Evolutionary conservation across 2,113 vertebrate genomes (phyloP), one percentile per base, ranked within the genome.

Genomic region (Mohoua ochrocephala): DNA sequence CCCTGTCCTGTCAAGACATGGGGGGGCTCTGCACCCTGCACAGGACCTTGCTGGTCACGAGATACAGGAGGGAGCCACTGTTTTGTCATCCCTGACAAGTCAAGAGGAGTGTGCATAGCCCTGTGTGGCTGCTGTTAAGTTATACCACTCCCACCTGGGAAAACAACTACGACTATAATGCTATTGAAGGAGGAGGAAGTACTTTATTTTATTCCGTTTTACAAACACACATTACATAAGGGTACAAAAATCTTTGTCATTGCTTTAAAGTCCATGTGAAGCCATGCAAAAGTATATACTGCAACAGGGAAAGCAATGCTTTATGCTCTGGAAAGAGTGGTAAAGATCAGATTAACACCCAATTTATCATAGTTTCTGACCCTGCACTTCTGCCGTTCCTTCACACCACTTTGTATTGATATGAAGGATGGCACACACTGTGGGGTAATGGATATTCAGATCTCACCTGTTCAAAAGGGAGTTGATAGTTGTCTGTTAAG

Each of bases 381-480:
- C 8, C 39, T 56, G 15, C 10, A 13, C n/a, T 71, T 93, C 67
- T 87, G 41, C 73, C 16, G 52, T 87, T 73, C 35, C 70, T 88
- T 96, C 81, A 67, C 26, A 41, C 9, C 39, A 13, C 54, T 88
- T 88, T 54, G 45, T 70, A 47, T 26, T 69, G 74, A 41, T 19
- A 16, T 10, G 53, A 86, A 75, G 26, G 33, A 85, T 44, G 59
- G 52, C 82, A 54, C 67, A 68, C 8, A 14, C 35, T 67, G 42
- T 53, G 37, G 28, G 26, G 21, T 61, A 83, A 95, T 87, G 78
- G 78, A 90, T 91, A 94, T 88, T 94, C 90, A 94, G 37, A 44
- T 76, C 75, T 94, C 87, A 77, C 63, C 37, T 93, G 45, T 49
- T 88, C 54, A 39, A 76, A 69, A 71, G 13, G 27, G 70, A 77